A percentile compares a stretch with the other conserved stretches of the same genome.
These are phyloP conservation scores for Pseudois nayaur DNA, from an alignment of 2,113 vertebrate genomes.

Conservation along the genomic window DNA sequence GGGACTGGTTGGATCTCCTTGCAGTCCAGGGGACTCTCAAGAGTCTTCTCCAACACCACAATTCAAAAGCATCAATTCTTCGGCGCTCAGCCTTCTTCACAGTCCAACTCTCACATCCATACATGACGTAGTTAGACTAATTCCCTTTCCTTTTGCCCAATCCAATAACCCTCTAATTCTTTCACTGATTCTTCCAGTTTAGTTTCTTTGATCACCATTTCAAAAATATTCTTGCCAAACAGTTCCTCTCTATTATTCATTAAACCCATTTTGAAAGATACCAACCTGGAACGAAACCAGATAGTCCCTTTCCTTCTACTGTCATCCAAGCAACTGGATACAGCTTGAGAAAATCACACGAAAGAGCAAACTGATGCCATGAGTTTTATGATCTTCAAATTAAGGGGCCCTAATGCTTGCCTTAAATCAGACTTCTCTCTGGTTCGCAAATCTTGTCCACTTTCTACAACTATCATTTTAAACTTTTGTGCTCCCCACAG, in stretches of 20 bases:
- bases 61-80: no score
- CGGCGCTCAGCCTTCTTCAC: rapidly evolving
- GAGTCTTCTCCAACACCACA: no score
- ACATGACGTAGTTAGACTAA: background rate
- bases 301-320: background rate
- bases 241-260: background rate
- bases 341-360: background rate
- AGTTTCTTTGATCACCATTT: background rate
- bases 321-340: background rate
- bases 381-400: background rate
- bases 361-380: background rate
- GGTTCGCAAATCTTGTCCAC: background rate
- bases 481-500: background rate
- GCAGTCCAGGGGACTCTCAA: no score
- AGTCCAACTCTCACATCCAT: no score
- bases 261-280: background rate
- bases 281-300: background rate
- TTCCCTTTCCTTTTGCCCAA: background rate
- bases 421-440: background rate
- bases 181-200: background rate
- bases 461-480: background rate
- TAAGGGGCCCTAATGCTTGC: background rate
- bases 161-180: background rate
- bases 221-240: background rate
- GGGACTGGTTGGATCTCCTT: no score